Conservation (phyloP, 1,140 invertebrate species). For the Anastrepha obliqua region DNA sequence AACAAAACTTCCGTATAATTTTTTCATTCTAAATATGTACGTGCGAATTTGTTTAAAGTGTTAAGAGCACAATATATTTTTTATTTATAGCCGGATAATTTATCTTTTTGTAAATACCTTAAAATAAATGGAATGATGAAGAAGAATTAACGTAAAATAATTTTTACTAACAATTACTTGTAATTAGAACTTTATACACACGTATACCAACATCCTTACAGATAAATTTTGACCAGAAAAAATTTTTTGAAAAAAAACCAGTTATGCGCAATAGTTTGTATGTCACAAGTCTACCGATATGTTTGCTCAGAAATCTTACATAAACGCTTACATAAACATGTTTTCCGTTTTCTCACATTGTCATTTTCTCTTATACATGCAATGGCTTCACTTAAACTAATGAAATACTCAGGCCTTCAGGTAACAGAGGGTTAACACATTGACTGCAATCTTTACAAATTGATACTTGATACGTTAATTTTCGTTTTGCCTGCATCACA, state of each 20-base stretch:
- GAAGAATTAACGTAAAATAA: not conserved
- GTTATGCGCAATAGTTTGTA: not conserved
- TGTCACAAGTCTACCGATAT: not conserved
- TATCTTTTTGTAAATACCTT: not conserved
- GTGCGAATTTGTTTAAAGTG: not conserved
- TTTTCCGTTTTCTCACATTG: not conserved
- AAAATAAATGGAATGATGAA: not conserved
- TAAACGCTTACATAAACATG: not conserved
- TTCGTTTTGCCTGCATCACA: not conserved
- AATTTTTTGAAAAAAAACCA: too few species aligned
- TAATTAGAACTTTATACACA: not conserved
- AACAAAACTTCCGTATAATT: too few species aligned
- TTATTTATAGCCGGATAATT: too few species aligned
- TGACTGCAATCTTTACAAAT: slow-evolving; percentile 29
- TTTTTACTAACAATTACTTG: not conserved
- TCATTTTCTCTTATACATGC: too few species aligned
- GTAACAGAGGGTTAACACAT: not conserved
- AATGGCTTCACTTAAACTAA: not conserved
- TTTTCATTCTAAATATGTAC: not conserved
- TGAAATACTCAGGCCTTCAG: slow-evolving; percentile 48
- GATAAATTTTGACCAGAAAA: too few species aligned
- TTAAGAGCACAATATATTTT: too few species aligned
- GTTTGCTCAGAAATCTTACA: not conserved
- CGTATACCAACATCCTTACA: not conserved
- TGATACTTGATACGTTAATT: slow-evolving; percentile 53